These are phyloP conservation scores for Nematostella vectensis DNA, from an alignment of 92 coral and sea anemone genomes.

Conservation along the genomic window DNA sequence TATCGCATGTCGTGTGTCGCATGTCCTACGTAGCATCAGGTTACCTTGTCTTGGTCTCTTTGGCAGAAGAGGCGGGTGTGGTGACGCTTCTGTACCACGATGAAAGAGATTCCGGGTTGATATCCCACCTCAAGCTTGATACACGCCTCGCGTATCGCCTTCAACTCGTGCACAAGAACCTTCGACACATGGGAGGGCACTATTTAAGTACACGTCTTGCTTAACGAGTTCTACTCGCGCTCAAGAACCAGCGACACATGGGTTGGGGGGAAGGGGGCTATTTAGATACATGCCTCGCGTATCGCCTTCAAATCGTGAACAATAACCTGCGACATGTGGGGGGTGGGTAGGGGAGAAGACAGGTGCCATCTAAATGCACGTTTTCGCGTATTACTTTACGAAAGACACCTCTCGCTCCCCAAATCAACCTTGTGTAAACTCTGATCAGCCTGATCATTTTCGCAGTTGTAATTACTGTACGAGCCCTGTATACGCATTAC, in stretches of 20 bases:
- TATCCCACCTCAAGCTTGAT: constrained; percentile 73
- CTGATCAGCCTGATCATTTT: too few species aligned
- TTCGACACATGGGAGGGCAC: constrained; percentile 7
- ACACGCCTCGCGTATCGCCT: constrained; percentile 79
- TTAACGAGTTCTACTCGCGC: neutral
- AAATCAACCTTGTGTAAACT: too few species aligned
- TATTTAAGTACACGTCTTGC: neutral
- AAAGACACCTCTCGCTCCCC: too few species aligned
- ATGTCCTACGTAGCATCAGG: too few species aligned
- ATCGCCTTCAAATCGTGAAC: constrained; percentile 70
- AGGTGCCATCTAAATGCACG: too few species aligned
- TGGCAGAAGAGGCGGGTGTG: constrained; percentile 67
- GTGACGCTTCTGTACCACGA: constrained; percentile 78
- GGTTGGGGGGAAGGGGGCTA: constrained; percentile 15
- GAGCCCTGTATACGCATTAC: too few species aligned
- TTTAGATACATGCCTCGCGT: constrained; percentile 68
- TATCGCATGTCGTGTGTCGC: too few species aligned
- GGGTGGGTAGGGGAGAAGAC: too few species aligned
- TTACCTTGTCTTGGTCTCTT: constrained; percentile 55
- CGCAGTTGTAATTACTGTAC: too few species aligned
- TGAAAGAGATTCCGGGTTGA: constrained; percentile 72
- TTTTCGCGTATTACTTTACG: too few species aligned
- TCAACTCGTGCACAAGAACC: constrained; percentile 73
- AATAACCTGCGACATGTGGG: constrained; percentile 40
- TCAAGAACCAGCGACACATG: neutral